These are phyloP conservation scores for Lemur catta DNA, from an alignment of 2,797 vertebrate species.

Conservation along the genomic window DNA sequence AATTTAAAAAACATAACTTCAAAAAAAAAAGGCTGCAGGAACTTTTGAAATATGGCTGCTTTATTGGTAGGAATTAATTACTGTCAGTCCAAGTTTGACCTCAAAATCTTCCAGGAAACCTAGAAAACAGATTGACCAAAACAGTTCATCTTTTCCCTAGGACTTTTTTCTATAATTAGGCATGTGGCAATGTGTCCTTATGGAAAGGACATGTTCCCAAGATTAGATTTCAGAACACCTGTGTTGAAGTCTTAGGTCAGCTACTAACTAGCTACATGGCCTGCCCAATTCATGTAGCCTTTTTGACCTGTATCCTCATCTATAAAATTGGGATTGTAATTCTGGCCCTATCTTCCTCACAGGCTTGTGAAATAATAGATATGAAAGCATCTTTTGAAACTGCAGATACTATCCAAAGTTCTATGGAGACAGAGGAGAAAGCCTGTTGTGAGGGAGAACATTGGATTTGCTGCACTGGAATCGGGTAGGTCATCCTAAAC, in stretches of 20 bases:
- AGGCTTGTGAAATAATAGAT: not conserved
- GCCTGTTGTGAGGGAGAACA: not conserved
- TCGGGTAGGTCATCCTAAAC: conserved; percentile 63
- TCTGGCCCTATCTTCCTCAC: not conserved
- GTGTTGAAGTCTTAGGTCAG: not conserved
- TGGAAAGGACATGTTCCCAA: not conserved
- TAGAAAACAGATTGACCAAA: conserved; percentile 27
- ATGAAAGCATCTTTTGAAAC: conserved; percentile 44
- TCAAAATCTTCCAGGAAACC: conserved; percentile 21
- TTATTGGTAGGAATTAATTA: not conserved
- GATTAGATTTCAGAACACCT: conserved; percentile 25
- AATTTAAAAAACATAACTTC: conserved; percentile 1
- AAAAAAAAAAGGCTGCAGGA: conserved; percentile 52
- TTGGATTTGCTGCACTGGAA: conserved; percentile 58
- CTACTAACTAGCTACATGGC: not conserved
- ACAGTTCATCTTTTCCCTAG: not conserved
- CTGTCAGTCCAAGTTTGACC: not conserved
- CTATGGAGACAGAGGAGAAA: not conserved
- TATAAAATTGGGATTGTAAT: conserved; percentile 1
- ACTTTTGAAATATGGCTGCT: conserved; percentile 18
- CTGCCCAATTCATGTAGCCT: not conserved
- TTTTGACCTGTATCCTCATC: conserved; percentile 23
- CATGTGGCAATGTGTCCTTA: not conserved
- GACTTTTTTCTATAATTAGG: not conserved
- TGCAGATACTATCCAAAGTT: not conserved